A percentile compares a stretch with the other conserved stretches of the same genome.
These are phyloP conservation scores for Corythucha ciliata DNA, from an alignment of 2,888 invertebrate genomes.

Conservation along the genomic window DNA sequence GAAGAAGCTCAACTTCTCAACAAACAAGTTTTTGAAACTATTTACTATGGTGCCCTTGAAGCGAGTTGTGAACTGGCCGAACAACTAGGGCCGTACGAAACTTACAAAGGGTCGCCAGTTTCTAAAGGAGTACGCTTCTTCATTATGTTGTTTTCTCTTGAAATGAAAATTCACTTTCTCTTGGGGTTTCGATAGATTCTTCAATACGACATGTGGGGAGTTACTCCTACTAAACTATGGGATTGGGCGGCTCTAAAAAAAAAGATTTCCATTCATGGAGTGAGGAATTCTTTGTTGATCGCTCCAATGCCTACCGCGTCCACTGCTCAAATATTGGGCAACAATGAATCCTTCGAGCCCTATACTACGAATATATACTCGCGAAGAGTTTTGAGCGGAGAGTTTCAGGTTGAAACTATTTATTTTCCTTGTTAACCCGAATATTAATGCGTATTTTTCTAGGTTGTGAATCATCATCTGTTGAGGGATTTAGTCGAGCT, in stretches of 20 bases:
- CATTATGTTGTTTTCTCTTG: slow-evolving; percentile 9
- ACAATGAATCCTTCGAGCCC: slow-evolving; percentile 96
- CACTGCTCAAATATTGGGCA: slow-evolving; percentile 97
- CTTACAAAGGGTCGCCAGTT: slow-evolving; percentile 83
- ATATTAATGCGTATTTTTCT: slow-evolving; percentile 35
- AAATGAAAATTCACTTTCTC: neutral
- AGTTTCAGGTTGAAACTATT: slow-evolving; percentile 54
- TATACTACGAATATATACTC: slow-evolving; percentile 97
- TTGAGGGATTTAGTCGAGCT: slow-evolving; percentile 83
- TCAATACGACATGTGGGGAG: slow-evolving; percentile 97
- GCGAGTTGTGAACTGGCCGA: slow-evolving; percentile 90
- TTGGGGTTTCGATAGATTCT: slow-evolving; percentile 52
- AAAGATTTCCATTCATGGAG: slow-evolving; percentile 77
- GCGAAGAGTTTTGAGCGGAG: slow-evolving; percentile 80
- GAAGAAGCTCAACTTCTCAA: slow-evolving; percentile 76
- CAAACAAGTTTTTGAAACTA: slow-evolving; percentile 93
- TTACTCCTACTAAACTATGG: slow-evolving; percentile 76
- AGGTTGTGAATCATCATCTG: slow-evolving; percentile 93
- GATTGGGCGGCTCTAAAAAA: slow-evolving; percentile 76
- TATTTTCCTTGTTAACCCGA: slow-evolving; percentile 1
- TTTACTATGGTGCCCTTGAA: slow-evolving; percentile 94
- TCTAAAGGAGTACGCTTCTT: slow-evolving; percentile 55
- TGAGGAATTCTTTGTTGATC: slow-evolving; percentile 84
- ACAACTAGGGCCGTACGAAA: slow-evolving; percentile 74
- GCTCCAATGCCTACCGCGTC: slow-evolving; percentile 99